phyloP scores from a whole-genome alignment of 2,797 vertebrate genomes.

The Limnodromus scolopaceus region DNA sequence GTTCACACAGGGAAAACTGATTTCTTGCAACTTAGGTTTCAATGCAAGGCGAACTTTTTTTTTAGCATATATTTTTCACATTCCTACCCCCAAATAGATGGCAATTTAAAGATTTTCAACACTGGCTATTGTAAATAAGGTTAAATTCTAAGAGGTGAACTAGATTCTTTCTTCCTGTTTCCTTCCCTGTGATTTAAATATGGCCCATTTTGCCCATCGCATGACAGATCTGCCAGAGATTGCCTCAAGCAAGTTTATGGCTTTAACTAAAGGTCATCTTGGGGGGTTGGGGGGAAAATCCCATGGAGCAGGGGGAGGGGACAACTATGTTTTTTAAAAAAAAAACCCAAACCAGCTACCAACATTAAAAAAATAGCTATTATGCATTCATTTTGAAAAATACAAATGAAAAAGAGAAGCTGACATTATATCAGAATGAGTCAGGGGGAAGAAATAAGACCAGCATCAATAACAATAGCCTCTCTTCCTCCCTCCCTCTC shows the following conservation, averaged over 20 bases:
- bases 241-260: slow-evolving; percentile 53
- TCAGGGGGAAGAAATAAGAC: neutral
- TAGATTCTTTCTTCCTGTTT: slow-evolving; percentile 21
- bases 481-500: neutral
- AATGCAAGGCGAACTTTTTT: neutral
- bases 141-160: slow-evolving; percentile 2
- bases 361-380: neutral
- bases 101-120: neutral
- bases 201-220: slow-evolving; percentile 8
- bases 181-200: slow-evolving; percentile 39
- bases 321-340: neutral
- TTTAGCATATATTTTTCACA: neutral
- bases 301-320: neutral
- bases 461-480: neutral
- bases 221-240: slow-evolving; percentile 43
- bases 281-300: neutral
- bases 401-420: neutral
- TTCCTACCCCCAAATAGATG: neutral
- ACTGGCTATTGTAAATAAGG: neutral
- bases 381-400: neutral
- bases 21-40: neutral
- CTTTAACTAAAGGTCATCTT: slow-evolving; percentile 53
- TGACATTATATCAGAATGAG: neutral
- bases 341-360: neutral
- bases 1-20: neutral